Conservation (phyloP, 2,113 vertebrate species). For the Chunga burmeisteri region DNA sequence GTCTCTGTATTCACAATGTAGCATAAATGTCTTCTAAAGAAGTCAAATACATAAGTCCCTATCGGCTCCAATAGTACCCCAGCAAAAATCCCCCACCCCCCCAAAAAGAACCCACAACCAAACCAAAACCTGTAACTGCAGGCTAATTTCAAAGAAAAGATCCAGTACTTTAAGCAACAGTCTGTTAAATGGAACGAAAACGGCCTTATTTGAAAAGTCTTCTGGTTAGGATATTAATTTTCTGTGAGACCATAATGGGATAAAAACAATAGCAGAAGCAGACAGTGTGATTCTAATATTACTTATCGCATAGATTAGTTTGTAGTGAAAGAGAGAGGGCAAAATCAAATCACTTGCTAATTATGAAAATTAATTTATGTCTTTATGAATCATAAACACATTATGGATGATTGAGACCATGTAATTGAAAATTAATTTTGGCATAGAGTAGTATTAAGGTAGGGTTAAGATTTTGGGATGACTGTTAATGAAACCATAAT, state of each 20-base stretch:
- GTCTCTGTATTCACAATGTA: not conserved
- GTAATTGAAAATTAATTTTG: not conserved
- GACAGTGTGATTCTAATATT: not conserved
- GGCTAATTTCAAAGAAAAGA: not conserved
- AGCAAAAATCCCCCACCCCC: accelerated
- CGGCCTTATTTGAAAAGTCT: not conserved
- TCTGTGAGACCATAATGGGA: not conserved
- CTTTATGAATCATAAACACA: not conserved
- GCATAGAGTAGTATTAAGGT: not conserved
- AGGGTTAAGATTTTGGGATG: not conserved
- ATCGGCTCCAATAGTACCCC: not conserved
- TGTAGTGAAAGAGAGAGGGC: not conserved
- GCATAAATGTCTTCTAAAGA: not conserved
- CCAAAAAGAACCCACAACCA: not conserved
- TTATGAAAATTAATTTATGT: not conserved
- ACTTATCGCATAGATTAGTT: not conserved
- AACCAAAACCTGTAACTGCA: not conserved
- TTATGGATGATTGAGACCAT: not conserved
- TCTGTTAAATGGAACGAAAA: not conserved
- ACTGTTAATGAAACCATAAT: not conserved
- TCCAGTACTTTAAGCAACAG: not conserved
- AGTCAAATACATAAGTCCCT: not conserved
- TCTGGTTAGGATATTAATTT: not conserved
- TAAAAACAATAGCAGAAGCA: not conserved
- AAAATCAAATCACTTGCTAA: not conserved